These are phyloP conservation scores for Silurus asotus DNA, from an alignment of 2,113 vertebrate genomes.

Conservation along the genomic window DNA sequence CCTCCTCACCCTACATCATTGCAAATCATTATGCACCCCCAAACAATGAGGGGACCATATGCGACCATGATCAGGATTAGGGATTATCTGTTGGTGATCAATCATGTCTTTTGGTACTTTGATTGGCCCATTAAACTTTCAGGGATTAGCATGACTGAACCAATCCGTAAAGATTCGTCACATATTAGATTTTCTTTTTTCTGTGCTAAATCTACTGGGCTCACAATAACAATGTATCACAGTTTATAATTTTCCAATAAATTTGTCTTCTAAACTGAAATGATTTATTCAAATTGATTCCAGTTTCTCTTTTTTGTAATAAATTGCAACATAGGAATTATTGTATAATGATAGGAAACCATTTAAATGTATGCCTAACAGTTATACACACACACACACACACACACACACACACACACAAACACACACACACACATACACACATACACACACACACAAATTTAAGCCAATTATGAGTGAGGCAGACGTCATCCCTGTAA, in stretches of 20 bases:
- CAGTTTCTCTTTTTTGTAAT: neutral
- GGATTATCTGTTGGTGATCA: conserved; percentile 71
- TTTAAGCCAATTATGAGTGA: conserved; percentile 34
- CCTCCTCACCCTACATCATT: conserved; percentile 54
- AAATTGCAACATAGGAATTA: conserved; percentile 2
- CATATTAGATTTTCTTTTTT: conserved; percentile 33
- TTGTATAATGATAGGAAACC: neutral
- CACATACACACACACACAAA: conserved; percentile 35
- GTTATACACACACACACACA: conserved; percentile 29
- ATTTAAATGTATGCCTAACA: neutral
- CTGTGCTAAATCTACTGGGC: conserved; percentile 31
- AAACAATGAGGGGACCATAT: conserved; percentile 36
- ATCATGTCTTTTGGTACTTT: conserved; percentile 71
- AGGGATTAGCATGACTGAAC: conserved; percentile 22
- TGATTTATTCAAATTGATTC: neutral
- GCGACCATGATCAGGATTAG: conserved; percentile 64
- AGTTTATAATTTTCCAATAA: conserved; percentile 2
- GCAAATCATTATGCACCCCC: conserved; percentile 54
- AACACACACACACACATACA: conserved; percentile 38
- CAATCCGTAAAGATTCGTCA: conserved; percentile 33
- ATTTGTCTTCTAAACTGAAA: conserved; percentile 17
- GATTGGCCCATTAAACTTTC: conserved; percentile 64
- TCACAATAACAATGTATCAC: conserved; percentile 39
- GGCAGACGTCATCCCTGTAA: conserved; percentile 17
- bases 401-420: conserved; percentile 40